Evolutionary conservation across 2,113 vertebrate genomes (phyloP), one percentile per base, ranked within the genome.

Genomic region (Rhipidura dahli): DNA sequence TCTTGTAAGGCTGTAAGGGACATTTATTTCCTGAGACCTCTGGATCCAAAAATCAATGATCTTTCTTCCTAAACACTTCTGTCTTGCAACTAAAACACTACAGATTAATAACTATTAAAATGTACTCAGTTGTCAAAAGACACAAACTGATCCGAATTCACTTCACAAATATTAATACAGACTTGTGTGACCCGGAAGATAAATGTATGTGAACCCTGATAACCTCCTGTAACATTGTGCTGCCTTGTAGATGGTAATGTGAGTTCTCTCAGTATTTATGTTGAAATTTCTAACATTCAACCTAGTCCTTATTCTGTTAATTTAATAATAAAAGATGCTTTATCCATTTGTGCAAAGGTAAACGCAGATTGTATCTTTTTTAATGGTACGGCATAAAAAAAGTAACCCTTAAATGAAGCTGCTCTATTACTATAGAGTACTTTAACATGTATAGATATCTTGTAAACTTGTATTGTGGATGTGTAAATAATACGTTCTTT

Each of bases 391-490:
- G 98, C 98, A 98, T 98, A 98, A 98, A 98, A 96, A 93, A 97
- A 98, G 98, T 98, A 98, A 98, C 98, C 98, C 98, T 98, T 97
- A 98, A 98, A 97, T 97, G 97, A 99, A 98, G 98, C 97, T 98
- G 98, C 99, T 98, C 98, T 99, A 98, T 98, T 98, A 98, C 98
- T 98, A 98, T 98, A 98, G 98, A 99, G 98, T 99, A 98, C 99
- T 98, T 99, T 98, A 99, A 99, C 98, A 97, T 98, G 98, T 99
- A 99, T 99, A 99, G 99, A 99, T 99, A 99, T 98, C 98, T 99
- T 99, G 98, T 99, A 99, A 99, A 99, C 98, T 98, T 99, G 99
- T 99, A 99, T 99, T 99, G 99, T 99, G 99, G 99, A 99, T 98
- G 98, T 99, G 99, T 99, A 99, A 99, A 99, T 99, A 99, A 98